Conservation (phyloP, 2,113 vertebrate species). For the Xiphophorus maculatus region DNA sequence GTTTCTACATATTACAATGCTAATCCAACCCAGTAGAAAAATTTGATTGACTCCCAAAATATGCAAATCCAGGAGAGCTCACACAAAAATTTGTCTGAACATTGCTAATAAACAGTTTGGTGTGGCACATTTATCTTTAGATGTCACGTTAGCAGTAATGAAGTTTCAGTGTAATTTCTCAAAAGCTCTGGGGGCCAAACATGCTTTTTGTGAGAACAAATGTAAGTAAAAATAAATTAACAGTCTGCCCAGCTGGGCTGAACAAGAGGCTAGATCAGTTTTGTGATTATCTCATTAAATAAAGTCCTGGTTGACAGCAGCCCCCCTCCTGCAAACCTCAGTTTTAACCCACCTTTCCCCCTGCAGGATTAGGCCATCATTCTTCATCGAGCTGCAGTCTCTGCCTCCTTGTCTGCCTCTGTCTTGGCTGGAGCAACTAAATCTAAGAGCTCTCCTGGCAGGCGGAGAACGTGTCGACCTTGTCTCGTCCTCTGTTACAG, state of each 20-base stretch:
- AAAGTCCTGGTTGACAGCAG: neutral
- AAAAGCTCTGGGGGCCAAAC: neutral
- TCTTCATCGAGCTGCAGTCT: slow-evolving; percentile 48
- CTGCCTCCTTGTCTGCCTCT: slow-evolving; percentile 17
- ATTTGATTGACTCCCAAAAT: neutral
- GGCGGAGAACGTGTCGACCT: slow-evolving; percentile 38
- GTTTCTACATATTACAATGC: neutral
- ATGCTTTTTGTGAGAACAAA: neutral
- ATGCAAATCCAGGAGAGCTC: neutral
- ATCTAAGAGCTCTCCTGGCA: slow-evolving; percentile 50
- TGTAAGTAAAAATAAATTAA: neutral
- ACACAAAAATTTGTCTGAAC: neutral
- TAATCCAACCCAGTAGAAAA: neutral
- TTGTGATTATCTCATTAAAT: slow-evolving; percentile 28
- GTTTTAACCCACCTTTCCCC: slow-evolving; percentile 28
- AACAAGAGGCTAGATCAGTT: neutral
- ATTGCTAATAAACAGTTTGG: neutral
- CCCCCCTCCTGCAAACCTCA: neutral
- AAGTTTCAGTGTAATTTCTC: neutral
- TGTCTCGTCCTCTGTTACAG: slow-evolving; percentile 58
- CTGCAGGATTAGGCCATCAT: slow-evolving; percentile 31
- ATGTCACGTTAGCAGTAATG: neutral
- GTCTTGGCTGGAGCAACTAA: neutral
- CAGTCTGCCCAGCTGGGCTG: slow-evolving; percentile 2
- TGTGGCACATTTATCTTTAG: neutral